Base-by-base conservation (phyloP, 2,888 invertebrate genomes). In the Sinelater perroti region DNA sequence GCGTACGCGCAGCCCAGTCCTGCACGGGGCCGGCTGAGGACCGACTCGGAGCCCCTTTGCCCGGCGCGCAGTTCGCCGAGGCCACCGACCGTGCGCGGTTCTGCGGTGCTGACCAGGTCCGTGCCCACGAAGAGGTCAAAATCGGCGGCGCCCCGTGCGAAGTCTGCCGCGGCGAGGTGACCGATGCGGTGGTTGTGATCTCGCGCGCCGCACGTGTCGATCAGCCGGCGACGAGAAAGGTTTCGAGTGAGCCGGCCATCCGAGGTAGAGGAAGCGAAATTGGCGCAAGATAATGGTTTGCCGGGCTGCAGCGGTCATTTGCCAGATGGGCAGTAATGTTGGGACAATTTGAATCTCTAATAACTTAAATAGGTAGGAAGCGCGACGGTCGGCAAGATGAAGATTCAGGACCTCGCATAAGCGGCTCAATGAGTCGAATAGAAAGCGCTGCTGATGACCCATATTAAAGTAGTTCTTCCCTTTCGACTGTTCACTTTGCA, bases 61-160 rank as follows among this genome's bases (percentile, higher is more conserved):
- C 33, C 31, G 35, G 35, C 35, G 36, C 14, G 62, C 50, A 66
- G 64, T 64, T 21, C 51, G 47, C 51, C 53, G 60, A 61, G 66
- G 66, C 66, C 66, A 65, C 66, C 66, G 66, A 65, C 62, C 66
- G 65, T 18, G 52, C 35, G 30, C 11, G 26, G 52, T 44, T 53
- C 52, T 53, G 26, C 44, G 35, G 28, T 44, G 21, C 30, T 40
- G 26, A 21, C 26, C 14, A 20, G 24, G 14, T 44, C 16, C 30
- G 30, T 44, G 44, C 30, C 28, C 20, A 40, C 13, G 28, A 28
- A 30, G 30, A 44, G 44, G 44, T 44, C 44, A 44, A 30, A 13
- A 40, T 35, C 35, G 14, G n/a, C n/a, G n/a, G n/a, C n/a, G n/a
- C n/a, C n/a, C n/a, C n/a, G n/a, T n/a, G n/a, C n/a, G n/a, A n/a